Evolutionary conservation across 2,888 invertebrate species (phyloP), one percentile per base, ranked within the genome.

Genomic region (Agrotis exclamationis): DNA sequence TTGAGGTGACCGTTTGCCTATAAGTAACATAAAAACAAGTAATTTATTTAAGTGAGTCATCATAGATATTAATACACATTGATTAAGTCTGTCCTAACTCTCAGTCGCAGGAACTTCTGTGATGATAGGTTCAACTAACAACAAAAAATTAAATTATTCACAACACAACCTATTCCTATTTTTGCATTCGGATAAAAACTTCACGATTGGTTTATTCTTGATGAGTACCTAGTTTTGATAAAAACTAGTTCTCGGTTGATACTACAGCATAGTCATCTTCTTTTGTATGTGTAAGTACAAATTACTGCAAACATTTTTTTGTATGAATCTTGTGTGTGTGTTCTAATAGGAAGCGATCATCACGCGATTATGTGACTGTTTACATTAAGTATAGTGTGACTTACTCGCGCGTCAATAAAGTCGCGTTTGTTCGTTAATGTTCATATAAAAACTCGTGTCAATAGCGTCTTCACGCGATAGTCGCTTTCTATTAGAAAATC

Each of bases 1-100:
- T 71, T 33, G 53, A 18, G 81, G 71, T 2, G 82, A 58, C 11
- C 81, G 64, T 50, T 69, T 75, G 1, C 50, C 80, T 77, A 62
- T 62, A 77, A 80, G 75, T 28, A 59, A 74, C 4, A 74, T 20
- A 75, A 74, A 47, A 4, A 63, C 3, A 53, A 5, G 13, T 62
- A 65, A 65, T 56, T 56, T n/a, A 7, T 14, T 56, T 13, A 14
- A 20, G 20, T 56, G 14, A 13, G 14, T 39, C 39, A 39, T 39
- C 9, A 39, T n/a, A 20, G n/a, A 54, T 54, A 54, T 18, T 18
- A 11, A 56, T n/a, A 54, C n/a, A 28, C 28, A 33, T n/a, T 33
- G 18, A 20, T 45, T 20, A 9, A 44, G 9, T 11, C 13, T 20
- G 20, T 44, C 22, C 39, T 39, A 20, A 3, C 4, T 28, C 4